Evolutionary conservation across 2,113 vertebrate genomes (phyloP).

Genomic region (Thomomys bottae): DNA sequence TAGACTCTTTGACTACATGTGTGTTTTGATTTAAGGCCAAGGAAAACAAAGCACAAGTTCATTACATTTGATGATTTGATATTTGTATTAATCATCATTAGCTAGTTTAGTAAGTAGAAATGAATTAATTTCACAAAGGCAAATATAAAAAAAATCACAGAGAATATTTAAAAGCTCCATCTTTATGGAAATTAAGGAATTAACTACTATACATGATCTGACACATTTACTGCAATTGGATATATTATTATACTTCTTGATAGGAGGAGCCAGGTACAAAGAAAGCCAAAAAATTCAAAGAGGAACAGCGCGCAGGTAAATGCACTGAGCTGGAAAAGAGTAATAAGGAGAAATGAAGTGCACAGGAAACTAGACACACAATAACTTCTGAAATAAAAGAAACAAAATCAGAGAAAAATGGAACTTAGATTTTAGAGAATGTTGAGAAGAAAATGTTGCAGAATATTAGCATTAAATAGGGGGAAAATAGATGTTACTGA

Average conservation of each 20-base stretch:
- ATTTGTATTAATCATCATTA: constrained; percentile 80
- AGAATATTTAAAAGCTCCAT: constrained; percentile 49
- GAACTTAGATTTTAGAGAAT: constrained; percentile 36
- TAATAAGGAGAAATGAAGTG: constrained; percentile 74
- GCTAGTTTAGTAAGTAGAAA: constrained; percentile 78
- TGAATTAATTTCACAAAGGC: constrained; percentile 74
- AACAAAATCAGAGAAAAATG: constrained; percentile 67
- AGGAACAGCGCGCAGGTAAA: constrained; percentile 78
- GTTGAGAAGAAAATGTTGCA: constrained; percentile 38
- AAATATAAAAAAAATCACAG: constrained; percentile 69
- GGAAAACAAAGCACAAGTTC: constrained; percentile 47
- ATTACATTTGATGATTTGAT: constrained; percentile 80
- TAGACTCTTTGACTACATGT: constrained; percentile 51
- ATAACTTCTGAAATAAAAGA: constrained; percentile 80
- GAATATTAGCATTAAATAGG: neutral
- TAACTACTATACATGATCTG: constrained; percentile 72
- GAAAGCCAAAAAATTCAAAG: constrained; percentile 79
- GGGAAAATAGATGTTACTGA: constrained; percentile 4
- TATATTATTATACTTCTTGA: constrained; percentile 78
- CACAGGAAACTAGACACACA: constrained; percentile 70
- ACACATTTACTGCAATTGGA: constrained; percentile 77
- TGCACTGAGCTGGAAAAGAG: constrained; percentile 77
- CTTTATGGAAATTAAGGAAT: constrained; percentile 77
- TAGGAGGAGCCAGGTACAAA: constrained; percentile 80
- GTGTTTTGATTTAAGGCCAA: constrained; percentile 75